Conservation (phyloP, 2,888 invertebrate species). For the Pogonocherus hispidulus region DNA sequence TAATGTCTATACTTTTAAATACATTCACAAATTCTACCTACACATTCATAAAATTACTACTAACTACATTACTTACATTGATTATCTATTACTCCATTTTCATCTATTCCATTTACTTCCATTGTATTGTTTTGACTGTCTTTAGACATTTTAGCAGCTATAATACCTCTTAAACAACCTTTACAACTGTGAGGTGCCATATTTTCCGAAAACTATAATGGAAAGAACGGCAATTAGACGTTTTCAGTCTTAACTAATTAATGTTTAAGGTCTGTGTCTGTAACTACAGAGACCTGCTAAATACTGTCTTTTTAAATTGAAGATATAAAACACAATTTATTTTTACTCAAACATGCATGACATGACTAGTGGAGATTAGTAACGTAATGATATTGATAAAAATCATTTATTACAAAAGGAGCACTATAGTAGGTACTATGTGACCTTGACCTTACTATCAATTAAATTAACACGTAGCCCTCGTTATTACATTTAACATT, state of each 20-base stretch:
- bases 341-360: slow-evolving; percentile 17
- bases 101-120: slow-evolving; percentile 58
- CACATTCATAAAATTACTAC: too few relatives aligned
- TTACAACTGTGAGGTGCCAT: slow-evolving; percentile 73
- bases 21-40: too few relatives aligned
- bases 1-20: too few relatives aligned
- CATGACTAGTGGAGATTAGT: too few relatives aligned
- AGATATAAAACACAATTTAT: slow-evolving; percentile 14
- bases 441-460: slow-evolving; percentile 39
- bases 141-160: slow-evolving; percentile 62
- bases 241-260: background rate
- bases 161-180: slow-evolving; percentile 65
- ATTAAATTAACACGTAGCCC: too few relatives aligned
- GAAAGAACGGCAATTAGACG: background rate
- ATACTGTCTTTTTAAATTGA: too few relatives aligned
- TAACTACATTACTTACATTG: slow-evolving; percentile 63
- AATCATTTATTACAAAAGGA: too few relatives aligned
- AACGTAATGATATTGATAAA: too few relatives aligned
- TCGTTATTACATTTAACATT: too few relatives aligned
- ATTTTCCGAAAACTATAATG: slow-evolving; percentile 27
- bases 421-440: slow-evolving; percentile 14
- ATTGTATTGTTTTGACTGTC: slow-evolving; percentile 52
- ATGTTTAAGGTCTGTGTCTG: background rate
- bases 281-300: background rate
- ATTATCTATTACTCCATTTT: slow-evolving; percentile 52